Evolutionary conservation across 64 coral and sea anemone genomes (phyloP), one percentile per base, ranked within the genome.

Genomic region (Montipora capricornis): DNA sequence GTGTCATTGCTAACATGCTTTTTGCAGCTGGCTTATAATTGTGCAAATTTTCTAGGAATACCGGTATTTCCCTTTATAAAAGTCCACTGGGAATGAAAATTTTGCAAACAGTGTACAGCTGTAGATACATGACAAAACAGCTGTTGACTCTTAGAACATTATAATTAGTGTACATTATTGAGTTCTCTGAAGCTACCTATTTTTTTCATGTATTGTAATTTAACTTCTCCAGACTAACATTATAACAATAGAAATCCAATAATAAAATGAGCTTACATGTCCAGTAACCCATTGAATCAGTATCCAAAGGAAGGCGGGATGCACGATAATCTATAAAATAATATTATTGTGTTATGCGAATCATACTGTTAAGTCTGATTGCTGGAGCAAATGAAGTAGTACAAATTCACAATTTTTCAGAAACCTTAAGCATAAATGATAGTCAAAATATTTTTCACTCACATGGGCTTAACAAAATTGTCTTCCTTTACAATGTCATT

Each of bases 381-480:
- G 71, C 71, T 74, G 71, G n/a, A 74, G 71, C 71, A 74, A 74
- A 26, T 74, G 71, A 74, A 74, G 71, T 74, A 74, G 71, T 74
- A 64, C 60, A 64, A 64, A 74, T 74, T 22, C 71, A 74, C 44
- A 74, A 74, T 22, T 22, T 74, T 74, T 74, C 71, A 26, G 71
- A 74, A 74, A 74, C n/a, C 0, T 74, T 74, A 74, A 64, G 60
- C 60, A 64, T 64, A 64, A 12, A 64, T 64, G 60, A 64, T 64
- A 64, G 60, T 64, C 60, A 64, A 64, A 64, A 64, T 64, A 64
- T 64, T 64, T 64, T 64, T 19, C 60, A 64, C 60, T 64, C 60
- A 64, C 60, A 64, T 64, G 60, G 12, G 14, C 60, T 64, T 64
- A 64, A 64, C 14, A 16, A 64, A 64, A 64, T 64, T 64, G 60